Evolutionary conservation across 1,140 invertebrate genomes (phyloP).

Genomic region (Trypoxylus dichotomus): DNA sequence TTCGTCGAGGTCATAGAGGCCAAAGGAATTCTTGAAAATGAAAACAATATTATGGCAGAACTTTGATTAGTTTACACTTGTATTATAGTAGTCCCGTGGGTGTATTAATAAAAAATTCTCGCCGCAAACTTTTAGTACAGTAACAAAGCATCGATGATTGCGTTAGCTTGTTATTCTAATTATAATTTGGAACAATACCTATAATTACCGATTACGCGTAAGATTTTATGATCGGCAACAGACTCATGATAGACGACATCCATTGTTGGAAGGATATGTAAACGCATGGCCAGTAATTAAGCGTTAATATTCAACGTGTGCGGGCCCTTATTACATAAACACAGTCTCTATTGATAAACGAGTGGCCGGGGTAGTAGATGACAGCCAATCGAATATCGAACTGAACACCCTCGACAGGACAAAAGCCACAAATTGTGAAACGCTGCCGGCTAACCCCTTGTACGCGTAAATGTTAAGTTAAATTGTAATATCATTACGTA

Average conservation of each 20-base stretch:
- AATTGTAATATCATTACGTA: slow-evolving; percentile 19
- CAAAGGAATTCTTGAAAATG: no score
- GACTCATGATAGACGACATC: slow-evolving; percentile 19
- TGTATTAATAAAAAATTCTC: no score
- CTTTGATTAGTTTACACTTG: no score
- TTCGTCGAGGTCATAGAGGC: no score
- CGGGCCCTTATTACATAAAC: slow-evolving; percentile 18
- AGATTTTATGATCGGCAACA: slow-evolving; percentile 13
- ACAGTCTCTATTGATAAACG: slow-evolving; percentile 5
- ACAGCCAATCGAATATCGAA: slow-evolving; percentile 25
- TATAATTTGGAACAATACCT: background rate
- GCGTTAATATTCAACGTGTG: slow-evolving; percentile 18
- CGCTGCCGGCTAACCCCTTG: background rate
- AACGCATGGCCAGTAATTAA: slow-evolving; percentile 18
- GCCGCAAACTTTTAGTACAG: no score
- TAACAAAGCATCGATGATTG: background rate
- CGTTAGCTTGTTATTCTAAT: background rate
- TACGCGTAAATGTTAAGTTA: background rate
- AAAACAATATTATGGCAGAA: no score
- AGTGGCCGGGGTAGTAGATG: background rate
- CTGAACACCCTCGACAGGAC: slow-evolving; percentile 12
- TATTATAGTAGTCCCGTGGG: no score
- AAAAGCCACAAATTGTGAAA: slow-evolving; percentile 18
- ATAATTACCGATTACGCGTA: background rate
- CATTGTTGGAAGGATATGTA: slow-evolving; percentile 10